Conservation (phyloP, 1,140 invertebrate species). For the Neuroterus valhalla region DNA sequence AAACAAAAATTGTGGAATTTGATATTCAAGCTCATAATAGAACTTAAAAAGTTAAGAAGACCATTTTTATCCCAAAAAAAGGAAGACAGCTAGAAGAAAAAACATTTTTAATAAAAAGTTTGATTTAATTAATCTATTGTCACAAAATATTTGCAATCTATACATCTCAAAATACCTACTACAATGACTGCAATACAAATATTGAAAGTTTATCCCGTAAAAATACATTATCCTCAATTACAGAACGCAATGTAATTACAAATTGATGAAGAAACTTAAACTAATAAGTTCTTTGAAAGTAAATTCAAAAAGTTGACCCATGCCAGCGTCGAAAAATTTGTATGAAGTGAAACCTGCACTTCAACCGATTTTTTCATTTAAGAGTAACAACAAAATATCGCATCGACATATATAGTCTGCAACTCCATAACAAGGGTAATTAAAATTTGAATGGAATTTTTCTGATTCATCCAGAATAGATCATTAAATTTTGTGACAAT, state of each 20-base stretch:
- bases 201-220: not conserved
- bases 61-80: not conserved
- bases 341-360: too few relatives aligned
- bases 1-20: too few relatives aligned
- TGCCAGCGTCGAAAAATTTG: too few relatives aligned
- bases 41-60: not conserved
- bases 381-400: too few relatives aligned
- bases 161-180: not conserved
- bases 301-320: too few relatives aligned
- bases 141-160: constrained; percentile 15
- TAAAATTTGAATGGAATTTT: constrained; percentile 6
- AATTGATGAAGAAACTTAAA: not conserved
- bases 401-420: too few relatives aligned
- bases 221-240: not conserved
- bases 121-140: constrained; percentile 27
- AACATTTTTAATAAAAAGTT: not conserved
- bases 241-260: not conserved
- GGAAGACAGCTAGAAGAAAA: not conserved
- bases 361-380: too few relatives aligned
- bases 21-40: too few relatives aligned
- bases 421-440: too few relatives aligned
- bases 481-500: constrained; percentile 19
- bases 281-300: not conserved
- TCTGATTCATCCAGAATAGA: too few relatives aligned
- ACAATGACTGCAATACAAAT: not conserved